Evolutionary conservation across 2,888 invertebrate genomes (phyloP), one percentile per base, ranked within the genome.

Genomic region (Epiblema foenella): DNA sequence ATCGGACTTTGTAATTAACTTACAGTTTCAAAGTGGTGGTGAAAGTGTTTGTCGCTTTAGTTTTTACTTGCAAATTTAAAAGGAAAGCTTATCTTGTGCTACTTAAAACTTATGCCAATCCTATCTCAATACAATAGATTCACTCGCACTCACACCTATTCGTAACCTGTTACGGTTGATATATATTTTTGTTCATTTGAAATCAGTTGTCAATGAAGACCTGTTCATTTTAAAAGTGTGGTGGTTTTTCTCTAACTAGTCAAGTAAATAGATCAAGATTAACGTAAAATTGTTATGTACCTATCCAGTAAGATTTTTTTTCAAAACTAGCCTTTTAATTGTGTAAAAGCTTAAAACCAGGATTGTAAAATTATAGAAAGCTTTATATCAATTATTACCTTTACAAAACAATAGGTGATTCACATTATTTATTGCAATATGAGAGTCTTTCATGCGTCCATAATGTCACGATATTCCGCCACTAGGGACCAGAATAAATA

Each of bases 1-100:
- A 60, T 60, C 18, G 29, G 60, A 60, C 68, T 54, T 68, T 68
- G 54, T 60, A 60, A 68, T 60, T 68, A 54, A 68, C 52, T 60
- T 29, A 9, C 51, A 20, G 20, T 49, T 54, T 18, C 60, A 54
- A 33, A 68, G 54, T 42, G 42, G 51, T 11, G 18, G 18, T 18
- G 4, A 46, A 46, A 12, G 10, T 18, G 51, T 18, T 18, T 18
- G 18, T 11, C 18, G 10, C 18, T n/a, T 46, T 46, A 7, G 8
- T 46, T 46, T 46, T 15, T 42, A 46, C 46, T 46, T n/a, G 15
- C 46, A 15, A 42, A 42, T 46, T 46, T 8, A n/a, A 46, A 46
- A 46, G 46, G n/a, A n/a, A 5, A 8, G 12, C 46, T 3, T 42
- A 29, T 29, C 2, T 29, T 29, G 2, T 29, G 5, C 42, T 42